Conservation (phyloP, 2,113 vertebrate species). For the Coturnix japonica region DNA sequence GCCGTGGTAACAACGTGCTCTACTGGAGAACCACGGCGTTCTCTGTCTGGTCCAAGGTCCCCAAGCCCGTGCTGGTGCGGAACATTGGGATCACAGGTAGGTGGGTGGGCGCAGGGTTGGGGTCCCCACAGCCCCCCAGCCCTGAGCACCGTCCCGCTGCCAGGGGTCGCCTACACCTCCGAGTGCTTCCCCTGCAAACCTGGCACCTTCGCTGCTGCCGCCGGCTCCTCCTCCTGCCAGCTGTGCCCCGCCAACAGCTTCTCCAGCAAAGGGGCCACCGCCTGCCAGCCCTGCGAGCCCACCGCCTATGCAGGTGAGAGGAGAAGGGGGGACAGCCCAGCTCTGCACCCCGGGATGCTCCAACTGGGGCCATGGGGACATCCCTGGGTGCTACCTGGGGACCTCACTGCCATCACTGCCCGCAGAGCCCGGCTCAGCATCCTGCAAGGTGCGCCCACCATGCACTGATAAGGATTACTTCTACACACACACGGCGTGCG, state of each 20-base stretch:
- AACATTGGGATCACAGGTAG: slow-evolving; percentile 92
- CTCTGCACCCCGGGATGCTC: background rate
- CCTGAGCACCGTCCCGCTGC: background rate
- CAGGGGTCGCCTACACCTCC: slow-evolving; percentile 94
- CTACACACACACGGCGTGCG: slow-evolving; percentile 91
- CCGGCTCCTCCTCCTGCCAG: slow-evolving; percentile 84
- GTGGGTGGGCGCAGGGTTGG: background rate
- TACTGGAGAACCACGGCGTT: slow-evolving; percentile 92
- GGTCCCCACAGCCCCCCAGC: too few relatives aligned
- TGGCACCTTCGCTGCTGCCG: slow-evolving; percentile 83
- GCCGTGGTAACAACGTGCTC: slow-evolving; percentile 90
- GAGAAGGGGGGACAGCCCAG: background rate
- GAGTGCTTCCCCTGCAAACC: slow-evolving; percentile 97
- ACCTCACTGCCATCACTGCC: background rate
- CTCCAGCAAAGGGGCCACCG: slow-evolving; percentile 88
- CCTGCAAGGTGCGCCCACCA: slow-evolving; percentile 83
- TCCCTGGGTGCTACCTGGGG: background rate
- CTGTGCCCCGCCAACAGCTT: slow-evolving; percentile 84
- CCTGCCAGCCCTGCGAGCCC: slow-evolving; percentile 85
- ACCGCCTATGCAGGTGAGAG: slow-evolving; percentile 85
- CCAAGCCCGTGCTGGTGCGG: slow-evolving; percentile 89
- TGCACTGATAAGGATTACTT: slow-evolving; percentile 93
- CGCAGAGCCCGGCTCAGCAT: slow-evolving; percentile 83
- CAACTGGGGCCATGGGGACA: background rate
- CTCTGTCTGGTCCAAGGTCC: slow-evolving; percentile 74